Evolutionary conservation across 1,140 invertebrate genomes (phyloP).

Genomic region (Diorhabda elongata): DNA sequence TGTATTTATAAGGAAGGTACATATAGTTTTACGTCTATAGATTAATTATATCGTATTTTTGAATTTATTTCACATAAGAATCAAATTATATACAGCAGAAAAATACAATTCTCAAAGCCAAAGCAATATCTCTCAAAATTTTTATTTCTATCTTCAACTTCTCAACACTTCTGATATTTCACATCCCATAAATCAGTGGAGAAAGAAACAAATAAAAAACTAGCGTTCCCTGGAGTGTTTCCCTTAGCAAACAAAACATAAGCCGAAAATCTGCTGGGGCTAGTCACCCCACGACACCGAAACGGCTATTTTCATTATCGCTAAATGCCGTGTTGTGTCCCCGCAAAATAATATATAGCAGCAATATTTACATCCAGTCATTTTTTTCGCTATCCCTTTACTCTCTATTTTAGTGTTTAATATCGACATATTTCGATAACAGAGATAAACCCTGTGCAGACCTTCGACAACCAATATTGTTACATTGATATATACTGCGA

Average conservation of each 20-base stretch:
- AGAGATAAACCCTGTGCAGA: background rate
- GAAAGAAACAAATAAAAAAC: slow-evolving; percentile 30
- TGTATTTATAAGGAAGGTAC: no score
- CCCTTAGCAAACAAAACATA: slow-evolving; percentile 23
- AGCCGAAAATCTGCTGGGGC: slow-evolving; percentile 16
- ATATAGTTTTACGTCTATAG: no score
- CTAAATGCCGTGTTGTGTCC: slow-evolving; percentile 35
- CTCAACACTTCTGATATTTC: no score
- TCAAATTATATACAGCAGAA: no score
- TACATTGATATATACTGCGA: no score
- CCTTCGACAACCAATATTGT: background rate
- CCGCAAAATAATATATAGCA: slow-evolving; percentile 31
- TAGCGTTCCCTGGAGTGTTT: slow-evolving; percentile 25
- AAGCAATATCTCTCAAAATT: no score
- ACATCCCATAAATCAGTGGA: no score
- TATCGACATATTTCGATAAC: background rate
- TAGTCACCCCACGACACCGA: slow-evolving; percentile 17
- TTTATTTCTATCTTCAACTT: no score
- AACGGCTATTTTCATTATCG: slow-evolving; percentile 36
- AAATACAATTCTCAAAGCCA: no score
- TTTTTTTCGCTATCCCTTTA: slow-evolving; percentile 22
- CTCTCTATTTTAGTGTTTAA: background rate
- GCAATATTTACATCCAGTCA: slow-evolving; percentile 30
- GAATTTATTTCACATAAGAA: no score
- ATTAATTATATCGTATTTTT: no score